A percentile compares a stretch with the other conserved stretches of the same genome.
phyloP scores from a whole-genome alignment of 2,888 invertebrate genomes.

The Andrena hattorfiana region DNA sequence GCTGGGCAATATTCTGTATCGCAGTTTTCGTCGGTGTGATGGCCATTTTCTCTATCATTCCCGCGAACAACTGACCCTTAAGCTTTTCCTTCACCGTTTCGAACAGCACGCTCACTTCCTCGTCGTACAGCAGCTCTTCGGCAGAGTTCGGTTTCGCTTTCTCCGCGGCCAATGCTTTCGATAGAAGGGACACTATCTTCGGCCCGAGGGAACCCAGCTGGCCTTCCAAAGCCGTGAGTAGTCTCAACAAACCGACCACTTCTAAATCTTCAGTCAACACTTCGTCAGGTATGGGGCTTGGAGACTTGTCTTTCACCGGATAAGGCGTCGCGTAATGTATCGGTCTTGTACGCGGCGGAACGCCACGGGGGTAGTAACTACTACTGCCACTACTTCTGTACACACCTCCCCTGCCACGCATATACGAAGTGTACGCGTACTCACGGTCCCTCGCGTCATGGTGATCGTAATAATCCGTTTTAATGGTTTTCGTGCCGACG shows the following conservation, averaged over 20 bases:
- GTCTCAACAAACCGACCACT: constrained; percentile 87
- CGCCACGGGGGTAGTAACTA: constrained; percentile 64
- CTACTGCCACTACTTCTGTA: constrained; percentile 71
- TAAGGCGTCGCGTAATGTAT: constrained; percentile 81
- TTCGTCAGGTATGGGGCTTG: constrained; percentile 78
- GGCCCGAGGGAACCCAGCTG: constrained; percentile 94
- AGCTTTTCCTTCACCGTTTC: constrained; percentile 95
- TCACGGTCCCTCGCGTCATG: constrained; percentile 75
- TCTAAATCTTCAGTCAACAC: constrained; percentile 80
- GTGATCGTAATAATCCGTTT: constrained; percentile 79
- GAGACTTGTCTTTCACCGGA: constrained; percentile 80
- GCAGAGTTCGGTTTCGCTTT: constrained; percentile 90
- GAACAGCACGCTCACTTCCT: constrained; percentile 91
- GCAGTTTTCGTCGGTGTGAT: constrained; percentile 91
- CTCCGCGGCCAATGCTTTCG: constrained; percentile 92
- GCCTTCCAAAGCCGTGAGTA: constrained; percentile 93
- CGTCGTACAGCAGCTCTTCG: constrained; percentile 90
- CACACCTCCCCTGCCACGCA: constrained; percentile 69
- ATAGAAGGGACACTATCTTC: constrained; percentile 91
- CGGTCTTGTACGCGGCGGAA: constrained; percentile 69
- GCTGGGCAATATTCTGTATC: constrained; percentile 91
- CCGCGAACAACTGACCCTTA: constrained; percentile 91
- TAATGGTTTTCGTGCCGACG: constrained; percentile 76
- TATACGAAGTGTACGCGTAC: constrained; percentile 66
- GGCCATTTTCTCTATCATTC: constrained; percentile 88